A percentile compares a stretch with the other conserved stretches of the same genome.
These are phyloP conservation scores for Sturnira hondurensis DNA, from an alignment of 2,113 vertebrate genomes.

Conservation along the genomic window DNA sequence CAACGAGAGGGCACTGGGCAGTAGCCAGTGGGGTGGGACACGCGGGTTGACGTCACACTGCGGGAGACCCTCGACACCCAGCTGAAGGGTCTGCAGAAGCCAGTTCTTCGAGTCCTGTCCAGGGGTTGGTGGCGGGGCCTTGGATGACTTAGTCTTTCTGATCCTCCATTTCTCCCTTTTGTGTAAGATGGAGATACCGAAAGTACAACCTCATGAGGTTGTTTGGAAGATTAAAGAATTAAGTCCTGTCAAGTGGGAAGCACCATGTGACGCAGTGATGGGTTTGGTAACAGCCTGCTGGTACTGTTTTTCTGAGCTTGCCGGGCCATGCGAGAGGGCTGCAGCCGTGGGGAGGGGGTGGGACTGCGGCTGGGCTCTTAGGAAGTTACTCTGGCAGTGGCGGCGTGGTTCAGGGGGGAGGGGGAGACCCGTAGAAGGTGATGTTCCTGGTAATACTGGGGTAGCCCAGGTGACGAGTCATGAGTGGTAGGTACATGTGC, in stretches of 20 bases:
- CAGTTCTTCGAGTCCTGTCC: not conserved
- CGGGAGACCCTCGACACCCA: not conserved
- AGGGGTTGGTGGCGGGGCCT: not conserved
- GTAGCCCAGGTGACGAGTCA: not conserved
- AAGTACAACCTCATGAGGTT: not conserved
- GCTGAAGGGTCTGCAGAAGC: not conserved
- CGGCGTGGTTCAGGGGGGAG: not conserved
- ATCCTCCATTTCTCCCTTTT: not conserved
- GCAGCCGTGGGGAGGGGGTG: not conserved
- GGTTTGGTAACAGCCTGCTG: fast-evolving
- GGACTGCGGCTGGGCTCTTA: not conserved
- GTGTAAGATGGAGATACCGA: not conserved
- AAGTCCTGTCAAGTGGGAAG: too few species aligned
- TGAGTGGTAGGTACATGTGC: too few species aligned
- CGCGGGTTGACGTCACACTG: fast-evolving
- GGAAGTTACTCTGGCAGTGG: not conserved
- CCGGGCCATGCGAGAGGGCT: not conserved
- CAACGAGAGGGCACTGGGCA: not conserved
- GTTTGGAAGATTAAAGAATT: not conserved
- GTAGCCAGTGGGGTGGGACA: too few species aligned
- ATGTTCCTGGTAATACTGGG: not conserved
- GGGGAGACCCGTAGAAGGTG: too few species aligned
- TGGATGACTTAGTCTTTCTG: not conserved
- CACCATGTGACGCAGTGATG: fast-evolving
- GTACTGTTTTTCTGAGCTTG: not conserved